Evolutionary conservation across 2,888 invertebrate species (phyloP), one percentile per base, ranked within the genome.

Genomic region (Dynastes maya): DNA sequence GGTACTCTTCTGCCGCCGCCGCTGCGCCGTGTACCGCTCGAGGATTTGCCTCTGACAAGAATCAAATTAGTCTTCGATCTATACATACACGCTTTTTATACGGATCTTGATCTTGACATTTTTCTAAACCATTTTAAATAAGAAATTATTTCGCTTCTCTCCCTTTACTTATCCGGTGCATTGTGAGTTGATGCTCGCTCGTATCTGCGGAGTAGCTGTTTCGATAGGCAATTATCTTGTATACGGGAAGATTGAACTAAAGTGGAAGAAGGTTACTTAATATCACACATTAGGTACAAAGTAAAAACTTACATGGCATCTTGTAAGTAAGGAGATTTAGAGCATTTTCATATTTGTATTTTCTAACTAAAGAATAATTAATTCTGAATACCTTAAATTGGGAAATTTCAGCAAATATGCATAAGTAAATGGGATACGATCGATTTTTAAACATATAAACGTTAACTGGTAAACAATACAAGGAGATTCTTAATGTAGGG

Each of bases 1-100:
- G 22, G 40, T 61, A 61, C 72, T 45, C 63, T 29, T 74, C 68
- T 53, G 2, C 40, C 13, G 55, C 63, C 22, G 16, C 55, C 1
- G 13, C 37, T 0, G 16, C 71, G 71, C 61, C 72, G 72, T 82
- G 83, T 80, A 81, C 81, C 80, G 67, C 75, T 77, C 78, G 77
- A 76, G 80, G 82, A 81, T 81, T 83, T 81, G 79, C 80, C 80
- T 82, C 80, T 82, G 84, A 84, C 84, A 84, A 82, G 84, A 83
- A 84, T 82, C 81, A 82, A 84, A 84, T 84, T 84, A 83, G 82
- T 83, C 82, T 82, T 78, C 78, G 63, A 74, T 74, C 72, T 74
- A 74, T 61, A 74, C 72, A 74, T 74, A 74, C 72, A 74, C 79
- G 80, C 45, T 68, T 76, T 67, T 76, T 76, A 68, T 76, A 67